These are phyloP conservation scores for Addax nasomaculatus DNA, from an alignment of 2,113 vertebrate genomes.

Conservation along the genomic window DNA sequence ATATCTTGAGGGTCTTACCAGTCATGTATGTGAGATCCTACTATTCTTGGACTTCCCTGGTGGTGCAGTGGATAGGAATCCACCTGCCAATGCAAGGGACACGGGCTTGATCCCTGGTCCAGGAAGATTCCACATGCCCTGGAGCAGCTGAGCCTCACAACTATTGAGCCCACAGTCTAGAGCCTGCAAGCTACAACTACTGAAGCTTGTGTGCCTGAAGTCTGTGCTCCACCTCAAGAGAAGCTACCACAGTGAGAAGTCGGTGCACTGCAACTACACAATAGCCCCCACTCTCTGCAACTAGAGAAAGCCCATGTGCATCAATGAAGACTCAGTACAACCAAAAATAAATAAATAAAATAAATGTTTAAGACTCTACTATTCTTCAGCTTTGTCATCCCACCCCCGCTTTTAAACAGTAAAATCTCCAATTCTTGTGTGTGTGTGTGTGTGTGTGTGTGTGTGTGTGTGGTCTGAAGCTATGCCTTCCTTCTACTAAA, in stretches of 20 bases:
- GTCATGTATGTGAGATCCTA: neutral
- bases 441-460: no score
- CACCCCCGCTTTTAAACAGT: neutral
- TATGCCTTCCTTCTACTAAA: neutral
- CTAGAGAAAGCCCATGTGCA: neutral
- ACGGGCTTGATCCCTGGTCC: neutral
- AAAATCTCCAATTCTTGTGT: neutral
- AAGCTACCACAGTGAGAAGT: neutral
- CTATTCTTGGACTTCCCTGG: neutral
- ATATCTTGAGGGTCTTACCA: neutral
- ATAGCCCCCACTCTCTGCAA: neutral
- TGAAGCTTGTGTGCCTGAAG: neutral
- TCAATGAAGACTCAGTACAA: neutral
- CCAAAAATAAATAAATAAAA: neutral
- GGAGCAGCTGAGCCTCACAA: neutral
- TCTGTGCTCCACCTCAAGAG: neutral
- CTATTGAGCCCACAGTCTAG: neutral
- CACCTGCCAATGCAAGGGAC: neutral
- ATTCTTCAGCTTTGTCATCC: neutral
- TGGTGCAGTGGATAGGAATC: neutral
- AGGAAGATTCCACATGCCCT: neutral
- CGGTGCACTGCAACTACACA: fast-evolving
- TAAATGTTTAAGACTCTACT: neutral
- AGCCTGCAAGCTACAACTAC: neutral
- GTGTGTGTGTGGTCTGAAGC: neutral